Conservation (phyloP, 1,140 invertebrate genomes). For the Samia ricini region DNA sequence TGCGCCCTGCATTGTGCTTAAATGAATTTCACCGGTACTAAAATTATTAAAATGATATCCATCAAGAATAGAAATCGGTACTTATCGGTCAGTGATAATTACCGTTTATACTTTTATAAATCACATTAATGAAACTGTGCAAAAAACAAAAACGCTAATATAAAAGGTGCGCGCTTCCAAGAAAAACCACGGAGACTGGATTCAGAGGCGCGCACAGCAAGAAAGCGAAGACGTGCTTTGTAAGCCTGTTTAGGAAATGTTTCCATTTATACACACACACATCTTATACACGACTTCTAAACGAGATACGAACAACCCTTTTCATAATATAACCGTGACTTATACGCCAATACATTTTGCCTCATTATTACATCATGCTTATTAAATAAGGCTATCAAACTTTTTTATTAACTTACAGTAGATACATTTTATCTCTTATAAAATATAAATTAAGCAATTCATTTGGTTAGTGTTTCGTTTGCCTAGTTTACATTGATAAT, state of each 20-base stretch:
- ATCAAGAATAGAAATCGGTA: too few relatives aligned
- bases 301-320: not conserved
- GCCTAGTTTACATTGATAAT: too few relatives aligned
- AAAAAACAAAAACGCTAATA: constrained; percentile 2
- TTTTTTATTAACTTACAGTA: too few relatives aligned
- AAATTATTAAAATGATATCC: too few relatives aligned
- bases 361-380: too few relatives aligned
- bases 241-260: not conserved
- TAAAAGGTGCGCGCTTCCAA: constrained; percentile 4
- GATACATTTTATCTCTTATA: too few relatives aligned
- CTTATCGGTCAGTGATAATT: not conserved
- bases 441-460: too few relatives aligned
- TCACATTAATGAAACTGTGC: not conserved
- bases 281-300: not conserved
- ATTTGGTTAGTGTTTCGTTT: too few relatives aligned
- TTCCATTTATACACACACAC: constrained; percentile 3
- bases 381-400: too few relatives aligned
- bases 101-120: not conserved
- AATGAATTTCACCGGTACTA: too few relatives aligned
- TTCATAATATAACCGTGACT: too few relatives aligned
- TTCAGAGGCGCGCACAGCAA: not conserved
- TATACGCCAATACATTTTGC: not conserved
- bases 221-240: constrained; percentile 3
- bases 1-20: too few relatives aligned
- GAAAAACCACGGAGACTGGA: constrained; percentile 1